Conservation (phyloP, 2,888 invertebrate species). For the Antheraea yamamai region DNA sequence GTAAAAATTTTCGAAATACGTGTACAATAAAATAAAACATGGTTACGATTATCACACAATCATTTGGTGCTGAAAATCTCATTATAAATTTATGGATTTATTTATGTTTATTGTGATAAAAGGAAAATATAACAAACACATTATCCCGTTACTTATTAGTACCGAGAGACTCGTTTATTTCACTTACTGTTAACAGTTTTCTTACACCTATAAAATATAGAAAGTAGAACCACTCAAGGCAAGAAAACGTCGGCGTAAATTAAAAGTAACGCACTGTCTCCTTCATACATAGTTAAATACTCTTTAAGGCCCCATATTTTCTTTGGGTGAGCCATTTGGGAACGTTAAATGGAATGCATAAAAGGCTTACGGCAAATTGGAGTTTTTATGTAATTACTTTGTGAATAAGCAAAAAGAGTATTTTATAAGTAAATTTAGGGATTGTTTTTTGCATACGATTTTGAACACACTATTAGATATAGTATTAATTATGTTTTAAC, state of each 20-base stretch:
- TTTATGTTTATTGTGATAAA: neutral
- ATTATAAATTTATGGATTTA: neutral
- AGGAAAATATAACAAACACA: neutral
- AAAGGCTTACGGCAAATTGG: conserved; percentile 69
- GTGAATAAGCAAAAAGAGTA: conserved; percentile 60
- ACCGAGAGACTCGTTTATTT: conserved; percentile 1
- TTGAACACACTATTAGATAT: neutral
- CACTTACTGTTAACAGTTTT: conserved; percentile 40
- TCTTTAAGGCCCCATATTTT: conserved; percentile 74
- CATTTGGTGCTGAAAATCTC: neutral
- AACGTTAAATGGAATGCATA: conserved; percentile 70
- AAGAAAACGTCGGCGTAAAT: conserved; percentile 69
- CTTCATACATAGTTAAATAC: conserved; percentile 78
- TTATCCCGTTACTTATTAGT: conserved; percentile 16
- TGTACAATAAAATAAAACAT: neutral
- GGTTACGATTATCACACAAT: neutral
- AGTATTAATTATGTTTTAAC: neutral
- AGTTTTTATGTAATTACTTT: conserved; percentile 68
- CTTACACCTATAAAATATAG: conserved; percentile 60
- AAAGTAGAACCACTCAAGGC: conserved; percentile 61
- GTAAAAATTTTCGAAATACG: no score
- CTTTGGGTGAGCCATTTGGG: conserved; percentile 64
- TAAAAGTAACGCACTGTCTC: conserved; percentile 76
- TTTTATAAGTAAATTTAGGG: conserved; percentile 30
- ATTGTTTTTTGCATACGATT: neutral